Evolutionary conservation across 2,797 vertebrate genomes (phyloP).

Genomic region (Scarus forsteni): DNA sequence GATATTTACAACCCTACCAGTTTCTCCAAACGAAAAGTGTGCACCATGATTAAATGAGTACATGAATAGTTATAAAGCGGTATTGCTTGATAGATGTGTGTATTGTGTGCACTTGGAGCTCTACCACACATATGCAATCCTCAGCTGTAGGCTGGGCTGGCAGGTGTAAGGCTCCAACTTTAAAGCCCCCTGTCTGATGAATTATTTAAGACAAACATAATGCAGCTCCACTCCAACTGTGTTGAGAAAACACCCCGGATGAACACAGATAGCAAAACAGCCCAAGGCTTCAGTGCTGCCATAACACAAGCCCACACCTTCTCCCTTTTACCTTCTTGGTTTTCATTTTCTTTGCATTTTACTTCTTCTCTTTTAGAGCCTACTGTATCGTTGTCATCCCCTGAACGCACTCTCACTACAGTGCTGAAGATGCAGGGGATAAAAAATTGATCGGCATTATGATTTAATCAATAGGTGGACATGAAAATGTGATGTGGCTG

Average conservation of each 20-base stretch:
- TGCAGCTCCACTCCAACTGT: constrained; percentile 27
- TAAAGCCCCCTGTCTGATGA: constrained; percentile 54
- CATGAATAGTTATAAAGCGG: too few relatives aligned
- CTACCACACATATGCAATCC: neutral
- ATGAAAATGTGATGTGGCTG: constrained; percentile 55
- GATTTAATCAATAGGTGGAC: constrained; percentile 65
- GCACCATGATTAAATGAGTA: too few relatives aligned
- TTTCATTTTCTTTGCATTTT: constrained; percentile 2
- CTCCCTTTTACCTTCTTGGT: constrained; percentile 17
- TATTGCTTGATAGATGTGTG: constrained; percentile 1
- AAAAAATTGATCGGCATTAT: constrained; percentile 61
- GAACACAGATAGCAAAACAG: constrained; percentile 47
- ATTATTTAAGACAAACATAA: constrained; percentile 66
- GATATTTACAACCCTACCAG: too few relatives aligned
- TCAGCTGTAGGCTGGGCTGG: constrained; percentile 35
- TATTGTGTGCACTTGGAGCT: constrained; percentile 2
- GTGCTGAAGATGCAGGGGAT: constrained; percentile 45
- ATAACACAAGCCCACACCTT: constrained; percentile 7
- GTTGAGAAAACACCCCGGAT: constrained; percentile 38
- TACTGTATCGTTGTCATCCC: constrained; percentile 12
- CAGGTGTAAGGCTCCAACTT: constrained; percentile 47
- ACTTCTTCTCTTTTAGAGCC: neutral
- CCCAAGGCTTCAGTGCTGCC: constrained; percentile 39
- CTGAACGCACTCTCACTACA: constrained; percentile 19
- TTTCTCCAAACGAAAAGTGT: too few relatives aligned